Evolutionary conservation across 2,888 invertebrate species (phyloP).

Genomic region (Pyrgus malvae): DNA sequence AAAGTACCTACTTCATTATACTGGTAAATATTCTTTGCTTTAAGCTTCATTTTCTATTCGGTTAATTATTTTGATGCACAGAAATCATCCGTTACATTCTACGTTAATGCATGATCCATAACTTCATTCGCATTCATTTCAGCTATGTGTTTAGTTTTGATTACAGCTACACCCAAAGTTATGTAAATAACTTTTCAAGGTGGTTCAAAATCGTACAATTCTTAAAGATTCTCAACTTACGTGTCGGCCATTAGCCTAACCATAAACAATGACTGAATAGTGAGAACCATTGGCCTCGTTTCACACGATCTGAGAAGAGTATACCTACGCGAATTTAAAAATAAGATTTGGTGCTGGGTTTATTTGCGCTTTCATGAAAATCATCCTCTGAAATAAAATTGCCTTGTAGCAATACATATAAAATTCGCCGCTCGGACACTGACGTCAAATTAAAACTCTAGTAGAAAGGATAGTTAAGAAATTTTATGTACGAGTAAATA

Average conservation of each 20-base stretch:
- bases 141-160: not conserved
- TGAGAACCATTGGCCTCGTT: slow-evolving; percentile 57
- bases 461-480: not conserved
- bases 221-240: slow-evolving; percentile 5
- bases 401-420: slow-evolving; percentile 33
- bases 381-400: slow-evolving; percentile 47
- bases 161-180: too few species aligned
- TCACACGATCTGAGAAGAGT: slow-evolving; percentile 35
- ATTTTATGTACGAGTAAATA: not conserved
- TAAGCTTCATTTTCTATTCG: not conserved
- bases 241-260: slow-evolving; percentile 40
- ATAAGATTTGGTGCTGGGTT: slow-evolving; percentile 43
- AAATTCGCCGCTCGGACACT: not conserved
- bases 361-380: slow-evolving; percentile 38
- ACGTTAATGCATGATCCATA: too few species aligned
- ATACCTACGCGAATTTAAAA: slow-evolving; percentile 57
- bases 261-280: slow-evolving; percentile 48
- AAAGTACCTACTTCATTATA: not conserved
- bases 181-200: not conserved
- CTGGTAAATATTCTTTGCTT: too few species aligned
- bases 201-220: not conserved
- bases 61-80: not conserved
- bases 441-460: not conserved
- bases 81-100: too few species aligned
- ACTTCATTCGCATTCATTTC: not conserved